Conservation (phyloP, 1,140 invertebrate genomes). For the Delia radicum region DNA sequence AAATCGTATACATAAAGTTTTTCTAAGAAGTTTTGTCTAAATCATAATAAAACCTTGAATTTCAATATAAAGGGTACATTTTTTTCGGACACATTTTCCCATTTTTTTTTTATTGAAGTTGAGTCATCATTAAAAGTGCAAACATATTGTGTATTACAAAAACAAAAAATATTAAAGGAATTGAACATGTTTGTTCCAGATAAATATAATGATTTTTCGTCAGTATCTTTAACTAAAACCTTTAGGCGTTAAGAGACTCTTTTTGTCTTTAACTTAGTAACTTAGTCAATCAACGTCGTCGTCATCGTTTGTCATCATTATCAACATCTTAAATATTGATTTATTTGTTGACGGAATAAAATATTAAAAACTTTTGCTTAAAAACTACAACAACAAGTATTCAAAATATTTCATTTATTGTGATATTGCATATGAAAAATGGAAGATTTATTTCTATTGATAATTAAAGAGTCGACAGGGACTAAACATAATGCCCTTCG, state of each 20-base stretch:
- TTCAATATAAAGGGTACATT: background rate
- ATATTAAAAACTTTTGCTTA: background rate
- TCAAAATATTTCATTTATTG: no score
- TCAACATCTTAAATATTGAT: conserved; percentile 1
- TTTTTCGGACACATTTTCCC: background rate
- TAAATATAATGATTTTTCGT: background rate
- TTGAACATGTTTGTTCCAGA: no score
- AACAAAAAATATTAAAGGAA: background rate
- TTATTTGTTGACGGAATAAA: background rate
- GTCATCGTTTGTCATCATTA: background rate
- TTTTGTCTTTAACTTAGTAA: background rate
- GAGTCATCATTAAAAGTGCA: background rate
- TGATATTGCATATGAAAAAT: conserved; percentile 57
- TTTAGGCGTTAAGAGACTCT: background rate
- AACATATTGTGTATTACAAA: background rate
- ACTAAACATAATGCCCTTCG: conserved; percentile 70
- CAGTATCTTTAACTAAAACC: no score
- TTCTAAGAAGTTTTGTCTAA: background rate
- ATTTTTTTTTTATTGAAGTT: no score
- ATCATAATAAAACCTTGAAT: background rate
- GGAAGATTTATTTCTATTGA: conserved; percentile 80
- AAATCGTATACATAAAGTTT: background rate
- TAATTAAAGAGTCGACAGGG: conserved; percentile 74
- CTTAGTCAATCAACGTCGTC: no score
- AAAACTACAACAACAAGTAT: background rate